phyloP scores from a whole-genome alignment of 1,140 invertebrate species.

The Drosophila grimshawi region DNA sequence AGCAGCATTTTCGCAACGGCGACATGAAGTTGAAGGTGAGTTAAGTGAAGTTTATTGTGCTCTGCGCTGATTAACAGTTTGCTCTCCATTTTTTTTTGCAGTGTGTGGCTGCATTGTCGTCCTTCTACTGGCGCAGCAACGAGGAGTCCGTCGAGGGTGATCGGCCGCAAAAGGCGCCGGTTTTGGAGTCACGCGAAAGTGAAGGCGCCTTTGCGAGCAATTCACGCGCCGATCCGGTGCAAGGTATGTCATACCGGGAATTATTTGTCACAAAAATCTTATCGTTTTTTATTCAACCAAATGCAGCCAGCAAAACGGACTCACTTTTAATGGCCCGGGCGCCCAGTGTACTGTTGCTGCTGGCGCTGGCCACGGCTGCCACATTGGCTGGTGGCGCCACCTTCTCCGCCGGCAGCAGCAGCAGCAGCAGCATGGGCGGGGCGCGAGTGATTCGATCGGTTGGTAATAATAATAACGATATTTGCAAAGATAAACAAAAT shows the following conservation, averaged over 20 bases:
- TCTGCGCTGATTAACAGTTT: neutral
- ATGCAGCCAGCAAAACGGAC: slow-evolving; percentile 83
- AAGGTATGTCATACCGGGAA: slow-evolving; percentile 86
- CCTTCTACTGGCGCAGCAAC: slow-evolving; percentile 90
- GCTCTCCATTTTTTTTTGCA: slow-evolving; percentile 66
- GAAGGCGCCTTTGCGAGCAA: slow-evolving; percentile 85
- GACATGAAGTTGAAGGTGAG: slow-evolving; percentile 89
- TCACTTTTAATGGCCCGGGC: slow-evolving; percentile 58
- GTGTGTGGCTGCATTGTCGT: slow-evolving; percentile 89
- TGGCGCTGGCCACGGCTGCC: slow-evolving; percentile 60
- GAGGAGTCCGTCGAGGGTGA: slow-evolving; percentile 90
- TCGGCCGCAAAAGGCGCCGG: slow-evolving; percentile 87
- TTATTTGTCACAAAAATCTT: slow-evolving; percentile 84
- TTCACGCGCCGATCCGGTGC: slow-evolving; percentile 86
- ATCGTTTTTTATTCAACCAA: slow-evolving; percentile 84
- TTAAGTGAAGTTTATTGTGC: neutral
- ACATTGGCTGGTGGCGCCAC: slow-evolving; percentile 49
- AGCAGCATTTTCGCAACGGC: slow-evolving; percentile 88
- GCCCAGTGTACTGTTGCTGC: slow-evolving; percentile 60
- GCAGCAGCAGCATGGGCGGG: slow-evolving; percentile 42
- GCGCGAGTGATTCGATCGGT: slow-evolving; percentile 24
- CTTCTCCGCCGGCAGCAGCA: slow-evolving; percentile 23
- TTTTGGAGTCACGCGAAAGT: slow-evolving; percentile 87
- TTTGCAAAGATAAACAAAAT: slow-evolving; percentile 9
- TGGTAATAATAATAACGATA: slow-evolving; percentile 22